Base-by-base conservation (phyloP, 2,888 invertebrate species). In the Lasioglossum figueresi region DNA sequence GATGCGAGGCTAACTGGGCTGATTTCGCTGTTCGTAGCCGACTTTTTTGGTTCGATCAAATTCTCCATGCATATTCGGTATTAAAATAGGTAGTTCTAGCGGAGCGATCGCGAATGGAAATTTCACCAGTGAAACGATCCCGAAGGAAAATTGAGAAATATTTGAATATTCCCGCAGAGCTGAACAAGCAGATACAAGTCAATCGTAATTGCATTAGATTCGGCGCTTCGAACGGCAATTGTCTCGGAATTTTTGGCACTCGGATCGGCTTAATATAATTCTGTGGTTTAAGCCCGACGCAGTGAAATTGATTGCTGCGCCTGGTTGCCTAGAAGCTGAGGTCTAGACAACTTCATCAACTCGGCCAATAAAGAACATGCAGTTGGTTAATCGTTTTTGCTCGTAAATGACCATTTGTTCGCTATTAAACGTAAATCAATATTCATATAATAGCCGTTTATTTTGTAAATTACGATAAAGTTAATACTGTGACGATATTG, bases 171-270 rank as follows among this genome's bases (percentile, higher is more conserved):
- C 68, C 4, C 23, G 40, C n/a, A 4, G 12, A 12, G n/a, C 12
- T 23, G 23, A 34, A 12, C 12, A 23, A 23, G 34, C 4, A 27
- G 63, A 63, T 59, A 72, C 27, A 71, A 43, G 31, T 34, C 48
- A 12, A 73, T 23, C 27, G 31, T 66, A 74, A 75, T 74, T 45
- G 45, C 14, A 43, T 68, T 66, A 37, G 66, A 80, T 82, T 82
- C 80, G 70, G 16, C 12, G 45, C 45, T 70, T 82, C 56, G 43
- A 68, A 79, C 56, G 45, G 48, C 80, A 80, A 82, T 82, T 75
- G 70, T 59, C 74, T 74, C 27, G 68, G 48, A 82, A 82, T 80
- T 80, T 80, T 82, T 82, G 80, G 74, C 82, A 79, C 23, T 43
- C 48, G 66, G n/a, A 37, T 70, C 56, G 68, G 74, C 74, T 59